Base-by-base conservation (phyloP, 2,888 invertebrate genomes). In the Stenodera caucasica region DNA sequence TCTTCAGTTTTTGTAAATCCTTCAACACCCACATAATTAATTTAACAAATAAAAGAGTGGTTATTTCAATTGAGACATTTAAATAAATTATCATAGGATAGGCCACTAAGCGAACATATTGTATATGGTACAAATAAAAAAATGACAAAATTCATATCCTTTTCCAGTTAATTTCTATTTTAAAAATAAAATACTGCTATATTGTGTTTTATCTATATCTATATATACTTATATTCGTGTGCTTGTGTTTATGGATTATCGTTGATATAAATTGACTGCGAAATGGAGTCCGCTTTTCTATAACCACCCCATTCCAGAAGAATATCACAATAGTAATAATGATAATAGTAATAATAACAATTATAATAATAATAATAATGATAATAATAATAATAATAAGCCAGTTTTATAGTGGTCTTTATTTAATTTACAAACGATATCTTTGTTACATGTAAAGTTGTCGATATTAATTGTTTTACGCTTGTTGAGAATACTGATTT, bases 401-500 rank as follows among this genome's bases (percentile, higher is more conserved):
- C n/a, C n/a, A n/a, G n/a, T n/a, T n/a, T n/a, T n/a, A 8, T 45
- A 11, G 5, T 21, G 18, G 21, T 12, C 1, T 21, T 45, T 33
- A 57, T 57, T 60, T 57, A 60, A 60, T 57, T 57, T 49, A 18
- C 23, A 35, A 35, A 53, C 40, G 50, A 49, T 61, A 61, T 58
- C 53, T 61, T 61, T 61, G 40, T 18, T 53, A 51, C n/a, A n/a
- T 57, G 61, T 61, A 57, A 61, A 61, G 55, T 55, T 55, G 61
- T 62, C 58, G 62, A 62, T 62, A 52, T 11, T 62, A 58, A 62
- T 56, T 59, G 62, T 59, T 62, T 62, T 62, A 62, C 56, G 58
- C 58, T 58, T 59, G 62, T 62, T 58, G 58, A 55, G 58, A 59
- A 62, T 62, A 53, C 62, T 58, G 62, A 62, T 62, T 62, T 59